These are phyloP conservation scores for Ornithoptera priamus DNA, from an alignment of 2,888 invertebrate genomes.

Conservation along the genomic window DNA sequence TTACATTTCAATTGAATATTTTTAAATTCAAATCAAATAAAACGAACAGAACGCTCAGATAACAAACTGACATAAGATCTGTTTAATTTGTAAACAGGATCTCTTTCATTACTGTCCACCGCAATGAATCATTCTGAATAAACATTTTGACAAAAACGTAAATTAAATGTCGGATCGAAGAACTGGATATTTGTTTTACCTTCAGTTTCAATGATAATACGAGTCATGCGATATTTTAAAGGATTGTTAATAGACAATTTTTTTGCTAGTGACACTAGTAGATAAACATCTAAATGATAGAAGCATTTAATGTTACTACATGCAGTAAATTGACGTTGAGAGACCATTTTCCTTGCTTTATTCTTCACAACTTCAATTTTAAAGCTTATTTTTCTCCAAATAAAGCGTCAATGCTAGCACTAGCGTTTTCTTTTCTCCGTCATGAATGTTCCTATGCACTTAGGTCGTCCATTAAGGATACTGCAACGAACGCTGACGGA, in stretches of 20 bases:
- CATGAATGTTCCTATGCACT: constrained; percentile 78
- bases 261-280: not conserved
- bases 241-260: constrained; percentile 40
- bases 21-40: not conserved
- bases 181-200: constrained; percentile 58
- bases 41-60: constrained; percentile 49
- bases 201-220: constrained; percentile 47
- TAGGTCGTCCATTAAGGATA: constrained; percentile 77
- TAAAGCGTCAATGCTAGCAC: constrained; percentile 27
- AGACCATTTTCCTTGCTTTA: constrained; percentile 5
- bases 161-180: constrained; percentile 50
- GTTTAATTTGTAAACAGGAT: constrained; percentile 66
- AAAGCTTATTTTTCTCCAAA: constrained; percentile 21
- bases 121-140: constrained; percentile 73
- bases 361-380: constrained; percentile 10
- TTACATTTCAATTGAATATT: not conserved
- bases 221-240: constrained; percentile 37
- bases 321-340: not conserved
- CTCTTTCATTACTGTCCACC: constrained; percentile 66
- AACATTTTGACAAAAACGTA: constrained; percentile 66
- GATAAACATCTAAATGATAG: constrained; percentile 34
- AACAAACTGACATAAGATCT: constrained; percentile 72
- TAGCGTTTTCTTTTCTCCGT: constrained; percentile 54
- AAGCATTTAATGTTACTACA: constrained; percentile 1
- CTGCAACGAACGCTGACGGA: constrained; percentile 74